Conservation (phyloP, 2,797 vertebrate species). For the Syndactyla subalaris region DNA sequence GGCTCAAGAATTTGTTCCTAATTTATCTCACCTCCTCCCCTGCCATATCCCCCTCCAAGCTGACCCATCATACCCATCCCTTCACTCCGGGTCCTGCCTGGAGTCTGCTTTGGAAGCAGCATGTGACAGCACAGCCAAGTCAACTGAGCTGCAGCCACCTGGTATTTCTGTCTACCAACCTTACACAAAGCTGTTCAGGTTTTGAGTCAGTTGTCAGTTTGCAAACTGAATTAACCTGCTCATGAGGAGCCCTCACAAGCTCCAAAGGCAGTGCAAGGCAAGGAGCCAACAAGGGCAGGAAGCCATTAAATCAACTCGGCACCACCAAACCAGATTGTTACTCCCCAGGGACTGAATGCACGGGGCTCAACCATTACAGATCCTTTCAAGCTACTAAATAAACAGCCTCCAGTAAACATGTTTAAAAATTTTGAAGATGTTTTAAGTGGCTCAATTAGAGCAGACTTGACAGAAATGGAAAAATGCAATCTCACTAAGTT, state of each 20-base stretch:
- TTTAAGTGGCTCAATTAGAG: neutral
- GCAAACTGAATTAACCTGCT: neutral
- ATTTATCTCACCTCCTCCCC: neutral
- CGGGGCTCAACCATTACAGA: neutral
- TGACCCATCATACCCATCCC: neutral
- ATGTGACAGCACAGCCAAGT: neutral
- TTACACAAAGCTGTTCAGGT: neutral
- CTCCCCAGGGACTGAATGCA: neutral
- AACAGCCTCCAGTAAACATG: neutral
- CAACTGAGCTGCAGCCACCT: neutral
- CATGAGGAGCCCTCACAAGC: neutral
- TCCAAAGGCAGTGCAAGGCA: neutral
- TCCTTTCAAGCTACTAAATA: neutral
- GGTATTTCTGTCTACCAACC: neutral
- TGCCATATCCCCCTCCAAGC: neutral
- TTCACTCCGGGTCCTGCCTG: neutral
- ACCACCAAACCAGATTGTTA: neutral
- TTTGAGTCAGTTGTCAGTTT: neutral
- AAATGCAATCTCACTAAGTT: neutral
- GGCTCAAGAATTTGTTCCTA: neutral
- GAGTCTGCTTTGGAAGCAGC: accelerated
- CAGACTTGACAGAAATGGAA: neutral
- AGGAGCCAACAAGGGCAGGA: neutral
- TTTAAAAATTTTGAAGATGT: neutral
- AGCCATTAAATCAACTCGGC: neutral